phyloP scores from a whole-genome alignment of 1,140 invertebrate species.

The Diachasma alloeum region DNA sequence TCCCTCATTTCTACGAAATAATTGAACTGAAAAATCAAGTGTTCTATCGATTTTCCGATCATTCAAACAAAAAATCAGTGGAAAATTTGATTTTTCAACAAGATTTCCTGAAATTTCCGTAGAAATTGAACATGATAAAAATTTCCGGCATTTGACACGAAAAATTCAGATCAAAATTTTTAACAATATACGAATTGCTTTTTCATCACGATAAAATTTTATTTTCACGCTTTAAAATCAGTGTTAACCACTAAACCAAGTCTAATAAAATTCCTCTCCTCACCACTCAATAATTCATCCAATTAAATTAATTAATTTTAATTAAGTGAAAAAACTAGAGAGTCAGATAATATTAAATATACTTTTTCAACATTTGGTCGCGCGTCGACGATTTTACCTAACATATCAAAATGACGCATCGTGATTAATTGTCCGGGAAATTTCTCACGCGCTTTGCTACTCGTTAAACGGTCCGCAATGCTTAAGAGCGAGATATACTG shows the following conservation, averaged over 20 bases:
- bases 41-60: too few relatives aligned
- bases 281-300: not conserved
- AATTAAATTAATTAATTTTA: not conserved
- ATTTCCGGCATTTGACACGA: too few relatives aligned
- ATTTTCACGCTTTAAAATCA: too few relatives aligned
- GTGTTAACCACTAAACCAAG: not conserved
- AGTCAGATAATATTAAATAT: not conserved
- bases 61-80: too few relatives aligned
- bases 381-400: not conserved
- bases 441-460: constrained; percentile 15
- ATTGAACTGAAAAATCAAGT: too few relatives aligned
- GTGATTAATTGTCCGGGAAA: constrained; percentile 21
- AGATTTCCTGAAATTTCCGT: too few relatives aligned
- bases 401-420: constrained; percentile 20
- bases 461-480: constrained; percentile 14
- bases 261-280: not conserved
- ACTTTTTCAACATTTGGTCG: not conserved
- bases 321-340: not conserved
- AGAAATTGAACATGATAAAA: too few relatives aligned
- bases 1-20: too few relatives aligned
- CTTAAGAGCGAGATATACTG: not conserved
- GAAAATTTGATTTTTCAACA: too few relatives aligned
- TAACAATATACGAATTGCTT: too few relatives aligned
- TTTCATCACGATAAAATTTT: too few relatives aligned
- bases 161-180: too few relatives aligned